Evolutionary conservation across 2,888 invertebrate species (phyloP).

Genomic region (Caenorhabditis sp.): DNA sequence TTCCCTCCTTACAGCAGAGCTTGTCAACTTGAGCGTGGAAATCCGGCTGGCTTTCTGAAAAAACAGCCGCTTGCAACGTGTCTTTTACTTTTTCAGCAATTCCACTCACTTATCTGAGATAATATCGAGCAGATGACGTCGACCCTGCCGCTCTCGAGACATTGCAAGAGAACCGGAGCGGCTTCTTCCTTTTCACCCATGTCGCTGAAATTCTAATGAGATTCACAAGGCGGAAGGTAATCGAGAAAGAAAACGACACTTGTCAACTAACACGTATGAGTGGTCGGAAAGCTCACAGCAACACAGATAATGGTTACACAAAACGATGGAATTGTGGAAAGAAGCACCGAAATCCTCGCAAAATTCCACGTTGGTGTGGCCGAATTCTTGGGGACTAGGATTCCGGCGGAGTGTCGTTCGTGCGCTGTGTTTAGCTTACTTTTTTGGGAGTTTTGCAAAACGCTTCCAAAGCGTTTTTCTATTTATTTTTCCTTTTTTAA

Average conservation of each 20-base stretch:
- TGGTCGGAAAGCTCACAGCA: constrained; percentile 50
- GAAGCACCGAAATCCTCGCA: constrained; percentile 8
- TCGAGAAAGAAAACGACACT: constrained; percentile 1
- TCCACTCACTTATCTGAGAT: constrained; percentile 72
- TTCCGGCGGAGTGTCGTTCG: constrained; percentile 54
- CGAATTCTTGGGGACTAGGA: constrained; percentile 43
- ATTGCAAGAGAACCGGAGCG: constrained; percentile 67
- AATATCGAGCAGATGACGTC: constrained; percentile 78
- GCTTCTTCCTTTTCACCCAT: constrained; percentile 63
- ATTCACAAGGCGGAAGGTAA: not conserved
- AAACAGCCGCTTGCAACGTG: not conserved
- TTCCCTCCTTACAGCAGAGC: constrained; percentile 82
- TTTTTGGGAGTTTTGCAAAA: constrained; percentile 28
- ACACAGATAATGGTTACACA: constrained; percentile 43
- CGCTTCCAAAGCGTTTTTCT: not conserved
- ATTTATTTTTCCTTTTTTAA: constrained; percentile 1
- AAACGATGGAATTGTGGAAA: constrained; percentile 40
- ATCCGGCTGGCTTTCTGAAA: constrained; percentile 70
- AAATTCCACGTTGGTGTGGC: constrained; percentile 62
- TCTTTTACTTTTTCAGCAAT: not conserved
- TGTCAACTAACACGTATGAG: constrained; percentile 35
- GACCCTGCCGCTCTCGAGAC: constrained; percentile 75
- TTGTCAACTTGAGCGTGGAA: constrained; percentile 73
- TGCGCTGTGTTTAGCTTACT: constrained; percentile 18
- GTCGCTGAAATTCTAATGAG: constrained; percentile 25